Evolutionary conservation across 2,113 vertebrate species (phyloP), one percentile per base, ranked within the genome.

Genomic region (Scytalopus superciliaris): DNA sequence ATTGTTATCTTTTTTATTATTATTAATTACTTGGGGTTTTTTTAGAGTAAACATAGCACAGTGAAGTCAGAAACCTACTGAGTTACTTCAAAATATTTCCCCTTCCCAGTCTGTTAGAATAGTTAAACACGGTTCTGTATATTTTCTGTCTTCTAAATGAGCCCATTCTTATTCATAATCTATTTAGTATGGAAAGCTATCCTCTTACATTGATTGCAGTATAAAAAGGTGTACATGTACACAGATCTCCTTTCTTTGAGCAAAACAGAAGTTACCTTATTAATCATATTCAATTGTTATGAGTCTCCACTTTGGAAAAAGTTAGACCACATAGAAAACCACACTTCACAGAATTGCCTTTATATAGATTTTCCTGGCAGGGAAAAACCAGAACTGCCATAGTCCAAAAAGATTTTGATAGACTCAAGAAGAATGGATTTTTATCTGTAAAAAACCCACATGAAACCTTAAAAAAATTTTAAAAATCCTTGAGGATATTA

Each of bases 61-160:
- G 40, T 56, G 28, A 60, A 72, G 31, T 69, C 57, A 80, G 53
- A 72, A 42, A 64, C 28, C 31, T 80, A n/a, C 44, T 49, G 57
- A 86, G 89, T 70, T 62, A 73, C 28, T 64, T 31, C 21, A 40
- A n/a, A 57, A 86, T 74, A 84, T 74, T 69, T 89, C 28, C 23
- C 15, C 10, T 84, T 57, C 57, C 89, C 31, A 60, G n/a, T 73
- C 22, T 70, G 19, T 47, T 85, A 35, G 60, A 42, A 66, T 87
- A 87, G 89, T 93, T 75, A 53, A 94, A 50, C 16, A 67, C 56
- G 75, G 70, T 87, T 78, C 47, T 78, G 10, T 55, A 19, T 81
- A 40, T 91, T 91, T 92, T 89, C 68, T 70, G 63, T 44, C 47
- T 64, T 87, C 92, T 82, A 87, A 87, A 87, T 68, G 39, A 89